Evolutionary conservation across 2,797 vertebrate species (phyloP), one percentile per base, ranked within the genome.

Genomic region (Diplodus sargus): DNA sequence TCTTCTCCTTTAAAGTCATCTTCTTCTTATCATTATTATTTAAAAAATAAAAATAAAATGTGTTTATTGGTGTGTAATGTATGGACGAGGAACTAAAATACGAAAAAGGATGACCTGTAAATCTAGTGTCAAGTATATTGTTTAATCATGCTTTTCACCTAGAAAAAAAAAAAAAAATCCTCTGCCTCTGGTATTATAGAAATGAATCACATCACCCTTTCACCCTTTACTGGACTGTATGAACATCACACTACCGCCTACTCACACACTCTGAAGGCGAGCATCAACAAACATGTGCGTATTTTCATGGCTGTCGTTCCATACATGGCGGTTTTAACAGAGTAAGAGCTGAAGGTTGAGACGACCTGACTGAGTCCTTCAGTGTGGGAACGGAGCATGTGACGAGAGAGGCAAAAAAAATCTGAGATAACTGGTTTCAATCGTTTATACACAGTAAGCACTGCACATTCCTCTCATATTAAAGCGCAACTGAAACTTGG

Each of bases 311-410:
- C 7, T 62, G 18, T 53, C 23, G 11, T n/a, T 69, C 51, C 17
- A n/a, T 34, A 39, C n/a, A 62, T 25, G 12, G 59, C 11, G 39
- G 6, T 56, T 42, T 34, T 2, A 17, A 8, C 23, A 30, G 43
- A 48, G 45, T 8, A 4, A 12, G 18, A 64, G 51, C 1, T n/a
- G 20, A n/a, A 66, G 72, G 9, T 15, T 22, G 2, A 64, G 16
- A 45, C 49, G 1, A 10, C 39, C 39, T n/a, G 7, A 43, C 42
- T 0, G 3, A 57, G 28, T 15, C 54, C 23, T n/a, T 28, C 5
- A 45, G 45, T 70, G 65, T 78, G 59, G 70, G 70, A 79, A 76
- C n/a, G n/a, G 39, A 60, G n/a, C 4, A 43, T 15, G 30, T 61
- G 28, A 12, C 57, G 22, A 49, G 22, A 49, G 5, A 13, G 25